These are phyloP conservation scores for Rhopalosiphum nymphaeae DNA, from an alignment of 2,888 invertebrate species.

Conservation along the genomic window DNA sequence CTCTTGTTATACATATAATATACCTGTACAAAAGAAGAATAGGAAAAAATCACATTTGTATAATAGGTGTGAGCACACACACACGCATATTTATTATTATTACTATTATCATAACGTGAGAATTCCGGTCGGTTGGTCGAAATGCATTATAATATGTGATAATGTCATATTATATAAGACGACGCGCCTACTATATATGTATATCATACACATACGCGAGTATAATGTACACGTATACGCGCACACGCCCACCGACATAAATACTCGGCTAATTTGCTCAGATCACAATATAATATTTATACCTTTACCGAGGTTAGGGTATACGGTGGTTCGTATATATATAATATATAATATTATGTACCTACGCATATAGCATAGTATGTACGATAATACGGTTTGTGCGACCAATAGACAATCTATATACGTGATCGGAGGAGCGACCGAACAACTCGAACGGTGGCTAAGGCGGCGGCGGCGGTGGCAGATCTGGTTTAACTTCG, in stretches of 20 bases:
- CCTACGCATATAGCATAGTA: not conserved
- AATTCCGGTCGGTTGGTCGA: conserved; percentile 50
- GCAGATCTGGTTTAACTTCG: not conserved
- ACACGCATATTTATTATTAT: not conserved
- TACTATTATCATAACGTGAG: conserved; percentile 44
- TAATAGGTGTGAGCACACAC: not conserved
- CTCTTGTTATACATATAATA: not conserved
- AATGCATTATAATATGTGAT: not conserved
- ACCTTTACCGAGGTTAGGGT: conserved; percentile 22
- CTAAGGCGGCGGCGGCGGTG: not conserved
- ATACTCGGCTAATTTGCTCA: conserved; percentile 51
- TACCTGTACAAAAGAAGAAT: not conserved
- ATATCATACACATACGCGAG: not conserved
- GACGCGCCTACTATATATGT: not conserved
- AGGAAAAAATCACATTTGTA: not conserved
- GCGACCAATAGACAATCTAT: not conserved
- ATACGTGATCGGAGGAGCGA: not conserved
- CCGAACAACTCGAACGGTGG: not conserved
- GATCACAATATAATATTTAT: conserved; percentile 31
- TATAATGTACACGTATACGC: not conserved
- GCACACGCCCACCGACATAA: conserved; percentile 54
- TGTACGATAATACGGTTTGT: not conserved
- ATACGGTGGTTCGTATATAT: not conserved
- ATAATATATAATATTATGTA: not conserved
- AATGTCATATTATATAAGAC: not conserved